These are phyloP conservation scores for Onychomys leucogaster DNA, from an alignment of 2,797 vertebrate species.

Conservation along the genomic window DNA sequence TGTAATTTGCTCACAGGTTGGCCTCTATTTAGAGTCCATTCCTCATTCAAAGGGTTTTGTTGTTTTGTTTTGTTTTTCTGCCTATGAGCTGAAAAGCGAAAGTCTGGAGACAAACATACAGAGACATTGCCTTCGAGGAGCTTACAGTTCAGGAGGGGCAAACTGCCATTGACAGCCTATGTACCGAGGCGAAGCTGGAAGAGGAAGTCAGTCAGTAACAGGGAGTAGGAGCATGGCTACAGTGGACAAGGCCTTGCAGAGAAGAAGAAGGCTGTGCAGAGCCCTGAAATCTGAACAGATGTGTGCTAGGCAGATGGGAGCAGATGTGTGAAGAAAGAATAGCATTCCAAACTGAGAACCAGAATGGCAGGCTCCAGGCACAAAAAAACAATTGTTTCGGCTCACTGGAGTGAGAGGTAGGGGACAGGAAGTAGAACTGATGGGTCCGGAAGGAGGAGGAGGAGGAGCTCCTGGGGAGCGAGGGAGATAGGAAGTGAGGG, in stretches of 20 bases:
- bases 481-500: background rate
- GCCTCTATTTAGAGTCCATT: constrained; percentile 39
- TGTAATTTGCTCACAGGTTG: constrained; percentile 40
- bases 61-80: background rate
- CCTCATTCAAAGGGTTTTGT: background rate
- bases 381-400: constrained; percentile 15
- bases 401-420: constrained; percentile 32
- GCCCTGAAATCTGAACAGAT: constrained; percentile 55
- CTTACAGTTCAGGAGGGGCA: background rate
- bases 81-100: background rate
- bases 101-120: background rate
- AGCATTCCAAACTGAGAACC: constrained; percentile 55
- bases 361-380: constrained; percentile 38
- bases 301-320: constrained; percentile 64
- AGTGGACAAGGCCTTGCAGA: background rate
- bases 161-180: background rate
- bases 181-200: background rate
- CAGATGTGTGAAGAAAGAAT: constrained; percentile 62
- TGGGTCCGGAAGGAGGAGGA: constrained; percentile 23
- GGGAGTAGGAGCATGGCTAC: background rate
- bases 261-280: constrained; percentile 45
- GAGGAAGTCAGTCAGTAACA: background rate
- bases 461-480: background rate
- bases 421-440: constrained; percentile 51
- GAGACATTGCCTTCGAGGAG: constrained; percentile 13